phyloP scores from a whole-genome alignment of 2,113 vertebrate species.

The Myotis brandtii region DNA sequence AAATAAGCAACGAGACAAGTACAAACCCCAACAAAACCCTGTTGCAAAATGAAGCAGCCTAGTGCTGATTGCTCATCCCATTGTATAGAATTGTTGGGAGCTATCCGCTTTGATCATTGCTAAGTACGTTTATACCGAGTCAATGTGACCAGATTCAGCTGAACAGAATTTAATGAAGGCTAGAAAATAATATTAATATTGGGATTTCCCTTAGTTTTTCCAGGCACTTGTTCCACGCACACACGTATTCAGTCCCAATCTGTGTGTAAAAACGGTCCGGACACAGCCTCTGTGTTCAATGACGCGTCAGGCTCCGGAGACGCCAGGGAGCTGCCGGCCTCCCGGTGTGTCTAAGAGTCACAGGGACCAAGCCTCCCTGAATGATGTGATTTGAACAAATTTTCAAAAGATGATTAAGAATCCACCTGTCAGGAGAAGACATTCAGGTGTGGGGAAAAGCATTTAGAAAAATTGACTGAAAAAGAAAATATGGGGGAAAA shows the following conservation, averaged over 20 bases:
- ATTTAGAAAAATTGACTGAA: background rate
- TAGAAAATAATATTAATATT: background rate
- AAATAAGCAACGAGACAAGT: background rate
- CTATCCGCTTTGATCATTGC: background rate
- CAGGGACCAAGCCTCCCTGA: background rate
- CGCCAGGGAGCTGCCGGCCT: background rate
- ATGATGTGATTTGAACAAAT: background rate
- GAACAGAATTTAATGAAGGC: conserved; percentile 14
- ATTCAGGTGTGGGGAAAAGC: background rate
- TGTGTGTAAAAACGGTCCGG: background rate
- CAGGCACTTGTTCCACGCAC: background rate
- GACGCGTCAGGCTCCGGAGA: background rate
- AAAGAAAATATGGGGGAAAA: background rate
- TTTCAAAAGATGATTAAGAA: background rate
- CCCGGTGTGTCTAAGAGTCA: background rate
- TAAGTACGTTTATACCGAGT: background rate
- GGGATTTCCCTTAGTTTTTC: background rate
- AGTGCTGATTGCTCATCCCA: background rate
- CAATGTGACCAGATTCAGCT: background rate
- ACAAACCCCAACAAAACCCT: background rate
- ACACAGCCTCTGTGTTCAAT: background rate
- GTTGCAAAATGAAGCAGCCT: background rate
- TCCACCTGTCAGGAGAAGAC: background rate
- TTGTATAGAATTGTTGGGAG: background rate
- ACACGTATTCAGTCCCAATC: background rate